Conservation (phyloP, 2,888 invertebrate species). For the Lydus trimaculatus region DNA sequence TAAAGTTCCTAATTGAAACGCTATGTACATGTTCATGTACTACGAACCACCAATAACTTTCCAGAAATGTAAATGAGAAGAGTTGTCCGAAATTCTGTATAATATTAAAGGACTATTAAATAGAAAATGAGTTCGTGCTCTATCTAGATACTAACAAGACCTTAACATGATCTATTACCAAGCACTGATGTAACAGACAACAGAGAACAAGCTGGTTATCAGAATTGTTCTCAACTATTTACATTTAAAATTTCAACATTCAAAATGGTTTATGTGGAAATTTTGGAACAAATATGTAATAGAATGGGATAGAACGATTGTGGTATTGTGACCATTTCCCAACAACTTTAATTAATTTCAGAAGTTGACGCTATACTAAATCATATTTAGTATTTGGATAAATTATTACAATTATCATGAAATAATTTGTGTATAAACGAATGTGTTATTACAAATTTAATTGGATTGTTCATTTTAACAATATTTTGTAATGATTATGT, state of each 20-base stretch:
- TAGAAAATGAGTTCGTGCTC: conserved; percentile 34
- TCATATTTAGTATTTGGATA: background rate
- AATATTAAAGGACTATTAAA: background rate
- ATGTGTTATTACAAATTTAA: background rate
- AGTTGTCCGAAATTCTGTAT: conserved; percentile 7
- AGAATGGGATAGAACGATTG: background rate
- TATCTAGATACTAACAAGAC: conserved; percentile 24
- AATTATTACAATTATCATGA: background rate
- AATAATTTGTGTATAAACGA: background rate
- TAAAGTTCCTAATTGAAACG: background rate
- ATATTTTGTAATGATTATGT: background rate
- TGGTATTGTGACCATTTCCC: background rate
- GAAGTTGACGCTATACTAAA: background rate
- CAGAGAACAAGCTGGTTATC: background rate
- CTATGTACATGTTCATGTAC: background rate
- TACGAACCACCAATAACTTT: background rate
- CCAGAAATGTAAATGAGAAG: conserved; percentile 4
- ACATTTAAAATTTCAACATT: conserved; percentile 13
- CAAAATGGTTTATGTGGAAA: background rate
- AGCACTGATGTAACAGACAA: background rate
- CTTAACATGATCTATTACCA: conserved; percentile 8
- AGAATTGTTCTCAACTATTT: conserved; percentile 14
- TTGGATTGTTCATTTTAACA: background rate
- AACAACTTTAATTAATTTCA: background rate
- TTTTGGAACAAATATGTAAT: too few relatives aligned